phyloP scores from a whole-genome alignment of 2,113 vertebrate genomes.

The Rallus limicola region DNA sequence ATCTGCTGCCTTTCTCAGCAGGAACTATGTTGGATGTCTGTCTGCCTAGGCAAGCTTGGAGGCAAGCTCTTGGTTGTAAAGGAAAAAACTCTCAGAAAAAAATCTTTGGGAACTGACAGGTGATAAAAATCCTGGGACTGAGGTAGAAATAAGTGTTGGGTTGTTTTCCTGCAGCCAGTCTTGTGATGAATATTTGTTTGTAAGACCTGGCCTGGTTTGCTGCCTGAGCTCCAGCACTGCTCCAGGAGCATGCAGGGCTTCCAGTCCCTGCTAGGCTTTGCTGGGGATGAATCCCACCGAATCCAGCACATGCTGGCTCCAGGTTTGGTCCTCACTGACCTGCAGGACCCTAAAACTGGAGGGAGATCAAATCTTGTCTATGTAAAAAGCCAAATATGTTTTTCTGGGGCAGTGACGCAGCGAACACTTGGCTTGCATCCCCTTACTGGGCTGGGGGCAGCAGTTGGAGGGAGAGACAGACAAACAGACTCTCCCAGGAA shows the following conservation, averaged over 20 bases:
- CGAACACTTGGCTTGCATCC: not conserved
- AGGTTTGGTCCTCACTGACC: not conserved
- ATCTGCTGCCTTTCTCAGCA: not conserved
- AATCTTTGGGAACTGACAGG: not conserved
- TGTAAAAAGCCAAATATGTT: not conserved
- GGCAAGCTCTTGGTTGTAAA: not conserved
- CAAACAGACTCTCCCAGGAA: not conserved
- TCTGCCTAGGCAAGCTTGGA: not conserved
- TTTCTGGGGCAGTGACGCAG: not conserved
- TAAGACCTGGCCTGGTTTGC: not conserved
- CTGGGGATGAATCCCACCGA: not conserved
- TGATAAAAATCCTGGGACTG: accelerated
- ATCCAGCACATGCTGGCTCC: not conserved
- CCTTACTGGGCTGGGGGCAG: not conserved
- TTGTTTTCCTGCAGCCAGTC: not conserved
- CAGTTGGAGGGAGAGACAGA: not conserved
- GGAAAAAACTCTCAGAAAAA: not conserved
- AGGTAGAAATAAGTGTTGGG: not conserved
- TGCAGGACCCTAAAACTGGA: no score
- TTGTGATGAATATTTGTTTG: not conserved
- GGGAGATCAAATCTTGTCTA: not conserved
- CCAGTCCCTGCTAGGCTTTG: not conserved
- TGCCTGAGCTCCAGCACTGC: not conserved
- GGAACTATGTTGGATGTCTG: accelerated
- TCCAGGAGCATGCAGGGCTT: not conserved